phyloP scores from a whole-genome alignment of 2,888 invertebrate species.

The Chromoteleia sp. region DNA sequence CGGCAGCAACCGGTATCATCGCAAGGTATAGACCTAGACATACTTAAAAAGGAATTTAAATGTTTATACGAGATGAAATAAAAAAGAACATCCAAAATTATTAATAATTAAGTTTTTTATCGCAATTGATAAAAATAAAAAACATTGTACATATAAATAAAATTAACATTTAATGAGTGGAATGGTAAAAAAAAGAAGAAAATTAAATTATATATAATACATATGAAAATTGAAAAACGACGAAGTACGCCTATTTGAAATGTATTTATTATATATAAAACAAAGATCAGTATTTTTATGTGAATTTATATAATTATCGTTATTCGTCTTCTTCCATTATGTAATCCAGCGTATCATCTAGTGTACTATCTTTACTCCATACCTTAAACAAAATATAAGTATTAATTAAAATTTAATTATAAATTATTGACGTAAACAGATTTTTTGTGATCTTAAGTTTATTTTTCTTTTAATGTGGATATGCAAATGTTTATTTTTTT shows the following conservation, averaged over 20 bases:
- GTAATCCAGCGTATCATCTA: conserved; percentile 72
- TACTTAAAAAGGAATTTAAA: conserved; percentile 68
- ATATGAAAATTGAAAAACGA: conserved; percentile 38
- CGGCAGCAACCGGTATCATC: conserved; percentile 86
- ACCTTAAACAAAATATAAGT: conserved; percentile 78
- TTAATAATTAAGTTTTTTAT: neutral
- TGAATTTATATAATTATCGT: conserved; percentile 62
- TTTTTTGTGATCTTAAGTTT: conserved; percentile 10
- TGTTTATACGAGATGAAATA: neutral
- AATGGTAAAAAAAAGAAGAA: conserved; percentile 12
- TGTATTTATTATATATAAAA: conserved; percentile 68
- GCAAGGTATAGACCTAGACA: conserved; percentile 86
- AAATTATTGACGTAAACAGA: neutral
- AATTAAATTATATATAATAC: conserved; percentile 16
- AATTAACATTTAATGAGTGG: conserved; percentile 33
- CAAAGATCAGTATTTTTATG: conserved; percentile 56
- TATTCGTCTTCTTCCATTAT: conserved; percentile 75
- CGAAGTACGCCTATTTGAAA: conserved; percentile 55
- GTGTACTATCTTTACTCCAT: conserved; percentile 74
- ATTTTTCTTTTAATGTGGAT: conserved; percentile 1
- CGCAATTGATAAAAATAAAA: conserved; percentile 1
- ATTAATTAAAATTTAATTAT: conserved; percentile 38
- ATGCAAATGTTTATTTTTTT: conserved; percentile 1
- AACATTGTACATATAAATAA: conserved; percentile 39
- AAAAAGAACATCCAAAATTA: neutral